Conservation (phyloP, 2,888 invertebrate genomes). For the Merodon equestris region DNA sequence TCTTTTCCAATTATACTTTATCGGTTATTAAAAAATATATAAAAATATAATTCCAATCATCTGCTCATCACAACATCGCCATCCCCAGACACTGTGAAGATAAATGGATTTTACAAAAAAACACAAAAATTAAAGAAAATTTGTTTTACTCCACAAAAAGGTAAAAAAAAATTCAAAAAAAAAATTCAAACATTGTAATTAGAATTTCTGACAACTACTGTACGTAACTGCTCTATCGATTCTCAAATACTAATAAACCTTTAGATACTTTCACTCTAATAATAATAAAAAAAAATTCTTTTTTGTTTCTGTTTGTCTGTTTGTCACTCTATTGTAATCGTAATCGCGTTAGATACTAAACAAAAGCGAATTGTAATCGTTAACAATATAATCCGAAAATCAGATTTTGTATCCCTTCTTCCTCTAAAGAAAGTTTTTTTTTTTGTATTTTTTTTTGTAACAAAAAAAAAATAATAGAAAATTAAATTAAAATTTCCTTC, state of each 20-base stretch:
- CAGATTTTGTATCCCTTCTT: conserved; percentile 31
- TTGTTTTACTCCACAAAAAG: conserved; percentile 42
- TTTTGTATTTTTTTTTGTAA: too few relatives aligned
- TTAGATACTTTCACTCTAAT: conserved; percentile 52
- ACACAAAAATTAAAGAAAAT: conserved; percentile 19
- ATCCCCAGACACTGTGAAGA: conserved; percentile 28
- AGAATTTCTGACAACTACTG: conserved; percentile 47
- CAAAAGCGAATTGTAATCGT: conserved; percentile 32
- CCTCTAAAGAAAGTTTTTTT: too few relatives aligned
- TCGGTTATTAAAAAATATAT: conserved; percentile 34
- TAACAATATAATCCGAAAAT: conserved; percentile 34
- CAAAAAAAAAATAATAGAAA: conserved; percentile 53
- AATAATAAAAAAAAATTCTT: too few relatives aligned
- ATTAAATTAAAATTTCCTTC: conserved; percentile 56
- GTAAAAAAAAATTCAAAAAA: conserved; percentile 55
- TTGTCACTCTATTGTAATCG: conserved; percentile 16
- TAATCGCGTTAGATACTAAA: conserved; percentile 51
- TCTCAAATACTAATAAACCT: conserved; percentile 57
- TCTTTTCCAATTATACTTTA: conserved; percentile 47
- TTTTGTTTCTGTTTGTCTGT: conserved; percentile 23
- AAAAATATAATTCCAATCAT: conserved; percentile 18
- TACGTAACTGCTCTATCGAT: conserved; percentile 52
- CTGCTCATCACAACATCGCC: conserved; percentile 31
- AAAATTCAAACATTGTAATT: conserved; percentile 3
- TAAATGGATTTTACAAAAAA: conserved; percentile 40